Evolutionary conservation across 2,113 vertebrate species (phyloP).

Genomic region (Hippopotamus amphibius): DNA sequence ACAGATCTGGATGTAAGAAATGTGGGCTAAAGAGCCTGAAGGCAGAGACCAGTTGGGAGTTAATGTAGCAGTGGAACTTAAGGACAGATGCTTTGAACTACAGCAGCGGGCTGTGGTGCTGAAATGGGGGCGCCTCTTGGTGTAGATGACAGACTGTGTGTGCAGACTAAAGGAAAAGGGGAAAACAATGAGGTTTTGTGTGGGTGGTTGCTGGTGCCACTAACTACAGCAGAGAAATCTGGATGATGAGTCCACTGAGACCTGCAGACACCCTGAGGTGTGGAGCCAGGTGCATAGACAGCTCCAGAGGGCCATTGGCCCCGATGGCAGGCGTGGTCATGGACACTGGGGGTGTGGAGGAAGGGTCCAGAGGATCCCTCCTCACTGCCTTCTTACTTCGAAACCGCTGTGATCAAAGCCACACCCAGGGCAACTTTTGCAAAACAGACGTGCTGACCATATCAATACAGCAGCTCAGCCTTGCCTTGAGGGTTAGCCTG

Average conservation of each 20-base stretch:
- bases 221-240: not conserved
- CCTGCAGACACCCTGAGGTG: not conserved
- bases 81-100: not conserved
- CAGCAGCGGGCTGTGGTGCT: not conserved
- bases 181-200: not conserved
- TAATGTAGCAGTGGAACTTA: too few species aligned
- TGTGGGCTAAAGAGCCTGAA: not conserved
- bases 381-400: not conserved
- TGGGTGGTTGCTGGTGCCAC: not conserved
- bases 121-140: not conserved
- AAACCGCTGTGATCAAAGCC: not conserved
- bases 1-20: not conserved
- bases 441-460: fast-evolving
- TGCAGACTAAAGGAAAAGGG: not conserved
- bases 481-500: slow-evolving; percentile 90
- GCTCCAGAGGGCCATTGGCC: not conserved
- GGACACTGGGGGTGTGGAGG: not conserved
- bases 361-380: not conserved
- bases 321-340: too few species aligned
- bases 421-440: not conserved
- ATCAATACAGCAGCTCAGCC: not conserved
- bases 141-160: fast-evolving
- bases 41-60: not conserved
- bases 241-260: fast-evolving
- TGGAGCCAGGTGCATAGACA: fast-evolving